A percentile compares a stretch with the other conserved stretches of the same genome.
phyloP scores from a whole-genome alignment of 30 jellyfish, hydroid and myxozoan species.

The Hydractinia echinata region DNA sequence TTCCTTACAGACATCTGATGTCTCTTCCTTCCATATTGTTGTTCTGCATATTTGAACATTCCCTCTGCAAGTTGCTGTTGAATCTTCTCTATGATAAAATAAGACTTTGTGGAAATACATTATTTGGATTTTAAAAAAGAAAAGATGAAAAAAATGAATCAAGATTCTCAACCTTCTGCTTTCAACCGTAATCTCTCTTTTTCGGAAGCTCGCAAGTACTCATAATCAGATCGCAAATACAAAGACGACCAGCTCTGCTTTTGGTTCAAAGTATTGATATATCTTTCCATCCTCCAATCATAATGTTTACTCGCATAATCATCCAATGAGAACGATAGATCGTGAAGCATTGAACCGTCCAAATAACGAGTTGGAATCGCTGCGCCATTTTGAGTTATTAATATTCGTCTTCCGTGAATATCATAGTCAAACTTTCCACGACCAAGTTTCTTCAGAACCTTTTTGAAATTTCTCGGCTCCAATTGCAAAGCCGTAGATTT shows the following conservation, averaged over 20 bases:
- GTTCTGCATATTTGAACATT: constrained; percentile 77
- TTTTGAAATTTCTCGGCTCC: too few relatives aligned
- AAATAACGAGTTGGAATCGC: constrained; percentile 3
- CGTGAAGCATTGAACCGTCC: neutral
- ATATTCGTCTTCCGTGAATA: constrained; percentile 4
- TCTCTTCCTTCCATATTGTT: constrained; percentile 70
- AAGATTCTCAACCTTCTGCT: constrained; percentile 1
- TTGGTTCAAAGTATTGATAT: neutral
- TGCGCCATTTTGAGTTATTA: neutral
- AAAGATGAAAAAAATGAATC: neutral
- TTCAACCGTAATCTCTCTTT: neutral
- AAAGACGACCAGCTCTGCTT: neutral
- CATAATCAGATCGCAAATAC: neutral
- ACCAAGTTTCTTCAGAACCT: neutral
- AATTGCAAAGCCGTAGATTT: too few relatives aligned
- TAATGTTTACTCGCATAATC: neutral
- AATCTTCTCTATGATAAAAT: constrained; percentile 45
- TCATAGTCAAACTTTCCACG: neutral
- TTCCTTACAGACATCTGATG: constrained; percentile 45
- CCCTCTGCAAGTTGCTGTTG: constrained; percentile 74
- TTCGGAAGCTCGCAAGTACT: neutral
- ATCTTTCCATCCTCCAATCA: neutral
- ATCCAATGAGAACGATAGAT: constrained; percentile 1
- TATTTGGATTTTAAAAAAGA: neutral
- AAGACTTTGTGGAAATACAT: neutral